Conservation (phyloP, 2,113 vertebrate genomes). For the Tachysurus vachellii region DNA sequence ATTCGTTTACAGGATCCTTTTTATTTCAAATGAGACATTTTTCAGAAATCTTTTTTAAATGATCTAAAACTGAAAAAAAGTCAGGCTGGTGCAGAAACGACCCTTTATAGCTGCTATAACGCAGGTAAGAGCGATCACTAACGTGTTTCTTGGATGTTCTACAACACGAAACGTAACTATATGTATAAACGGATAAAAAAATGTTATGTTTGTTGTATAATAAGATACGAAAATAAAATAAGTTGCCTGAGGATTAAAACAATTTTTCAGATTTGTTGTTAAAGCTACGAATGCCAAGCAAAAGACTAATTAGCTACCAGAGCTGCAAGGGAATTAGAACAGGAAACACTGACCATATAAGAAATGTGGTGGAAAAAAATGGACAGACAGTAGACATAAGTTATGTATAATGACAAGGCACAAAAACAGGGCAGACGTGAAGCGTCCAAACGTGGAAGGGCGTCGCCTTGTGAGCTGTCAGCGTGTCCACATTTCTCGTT, state of each 20-base stretch:
- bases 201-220: neutral
- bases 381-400: neutral
- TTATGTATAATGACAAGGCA: neutral
- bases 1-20: neutral
- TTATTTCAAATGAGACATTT: neutral
- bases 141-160: too few relatives aligned
- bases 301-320: neutral
- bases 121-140: too few relatives aligned
- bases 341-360: constrained; percentile 1
- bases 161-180: neutral
- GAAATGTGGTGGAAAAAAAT: neutral
- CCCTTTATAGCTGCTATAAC: too few relatives aligned
- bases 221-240: neutral
- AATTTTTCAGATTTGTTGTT: too few relatives aligned
- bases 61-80: too few relatives aligned
- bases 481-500: neutral
- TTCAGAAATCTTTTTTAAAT: neutral
- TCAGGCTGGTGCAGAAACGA: too few relatives aligned
- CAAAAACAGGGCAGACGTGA: neutral
- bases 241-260: neutral
- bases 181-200: neutral
- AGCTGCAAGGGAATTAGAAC: neutral
- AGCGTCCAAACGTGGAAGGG: neutral
- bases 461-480: neutral
- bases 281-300: neutral